These are phyloP conservation scores for Drosophila nebulosa DNA, from an alignment of 1,140 invertebrate genomes.

Conservation along the genomic window DNA sequence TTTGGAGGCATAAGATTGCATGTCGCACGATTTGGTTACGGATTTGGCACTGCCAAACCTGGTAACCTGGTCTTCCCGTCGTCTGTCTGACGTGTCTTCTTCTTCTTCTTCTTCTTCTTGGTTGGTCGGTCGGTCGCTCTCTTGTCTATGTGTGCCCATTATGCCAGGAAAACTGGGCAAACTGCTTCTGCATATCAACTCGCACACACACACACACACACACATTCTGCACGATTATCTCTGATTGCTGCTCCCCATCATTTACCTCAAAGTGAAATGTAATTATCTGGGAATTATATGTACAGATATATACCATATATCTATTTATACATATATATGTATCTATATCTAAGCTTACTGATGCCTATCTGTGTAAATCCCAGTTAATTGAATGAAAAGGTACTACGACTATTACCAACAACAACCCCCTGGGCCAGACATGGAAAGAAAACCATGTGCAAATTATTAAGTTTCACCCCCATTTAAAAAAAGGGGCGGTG, in stretches of 20 bases:
- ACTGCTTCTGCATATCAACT: conserved; percentile 31
- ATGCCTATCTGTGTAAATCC: conserved; percentile 51
- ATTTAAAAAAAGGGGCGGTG: not conserved
- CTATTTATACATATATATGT: not conserved
- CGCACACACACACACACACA: conserved; percentile 1
- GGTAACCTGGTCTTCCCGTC: conserved; percentile 2
- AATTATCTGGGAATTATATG: conserved; percentile 43
- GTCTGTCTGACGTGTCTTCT: not conserved
- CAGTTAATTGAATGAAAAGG: conserved; percentile 63
- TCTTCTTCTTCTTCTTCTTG: not conserved
- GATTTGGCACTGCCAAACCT: not conserved
- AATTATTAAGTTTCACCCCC: conserved; percentile 46
- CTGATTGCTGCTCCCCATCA: conserved; percentile 34
- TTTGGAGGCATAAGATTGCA: conserved; percentile 50
- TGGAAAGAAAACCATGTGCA: conserved; percentile 29
- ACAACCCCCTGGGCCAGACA: conserved; percentile 7
- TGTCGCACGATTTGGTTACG: conserved; percentile 53
- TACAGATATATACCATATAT: too few species aligned
- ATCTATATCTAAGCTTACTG: too few species aligned
- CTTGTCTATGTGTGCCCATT: conserved; percentile 64
- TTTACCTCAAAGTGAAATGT: conserved; percentile 17
- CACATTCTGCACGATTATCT: conserved; percentile 34
- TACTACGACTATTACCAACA: not conserved
- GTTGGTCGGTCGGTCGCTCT: too few species aligned
- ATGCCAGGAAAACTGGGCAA: conserved; percentile 50